Percentiles rank a stretch among this genome's conserved stretches.
phyloP scores from a whole-genome alignment of 2,888 invertebrate species.

The Tetragonula carbonaria region DNA sequence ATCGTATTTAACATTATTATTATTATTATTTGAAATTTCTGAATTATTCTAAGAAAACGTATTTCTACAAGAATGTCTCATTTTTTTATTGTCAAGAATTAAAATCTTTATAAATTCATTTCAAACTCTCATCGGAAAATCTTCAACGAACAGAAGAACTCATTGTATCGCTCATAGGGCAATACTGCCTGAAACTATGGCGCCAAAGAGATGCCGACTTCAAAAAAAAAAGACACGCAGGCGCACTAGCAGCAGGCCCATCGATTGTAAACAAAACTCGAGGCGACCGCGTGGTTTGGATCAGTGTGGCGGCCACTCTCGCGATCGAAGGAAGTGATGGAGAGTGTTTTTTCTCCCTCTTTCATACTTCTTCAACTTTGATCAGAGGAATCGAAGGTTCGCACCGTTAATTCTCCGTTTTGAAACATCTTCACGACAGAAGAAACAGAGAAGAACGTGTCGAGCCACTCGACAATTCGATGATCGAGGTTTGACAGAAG shows the following conservation, averaged over 20 bases:
- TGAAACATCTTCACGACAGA: background rate
- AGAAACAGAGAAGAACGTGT: conserved; percentile 61
- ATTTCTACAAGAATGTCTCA: background rate
- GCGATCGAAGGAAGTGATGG: conserved; percentile 51
- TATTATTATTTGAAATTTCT: background rate
- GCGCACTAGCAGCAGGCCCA: conserved; percentile 58
- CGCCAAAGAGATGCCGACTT: conserved; percentile 41
- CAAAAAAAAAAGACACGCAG: conserved; percentile 55
- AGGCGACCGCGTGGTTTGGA: conserved; percentile 76
- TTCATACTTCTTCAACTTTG: background rate
- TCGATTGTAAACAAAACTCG: conserved; percentile 78
- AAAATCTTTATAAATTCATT: background rate
- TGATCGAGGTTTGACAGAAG: conserved; percentile 48
- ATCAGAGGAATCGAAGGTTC: conserved; percentile 45
- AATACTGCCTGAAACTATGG: conserved; percentile 27
- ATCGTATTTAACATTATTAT: background rate
- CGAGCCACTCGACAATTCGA: conserved; percentile 17
- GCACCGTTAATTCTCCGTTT: conserved; percentile 58
- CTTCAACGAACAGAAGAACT: background rate
- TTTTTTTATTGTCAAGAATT: background rate
- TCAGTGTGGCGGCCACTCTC: conserved; percentile 76
- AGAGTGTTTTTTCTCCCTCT: background rate
- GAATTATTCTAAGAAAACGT: background rate
- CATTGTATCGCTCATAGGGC: background rate
- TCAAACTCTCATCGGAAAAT: background rate